Conservation (phyloP, 2,888 invertebrate species). For the Microplitis deprimator region DNA sequence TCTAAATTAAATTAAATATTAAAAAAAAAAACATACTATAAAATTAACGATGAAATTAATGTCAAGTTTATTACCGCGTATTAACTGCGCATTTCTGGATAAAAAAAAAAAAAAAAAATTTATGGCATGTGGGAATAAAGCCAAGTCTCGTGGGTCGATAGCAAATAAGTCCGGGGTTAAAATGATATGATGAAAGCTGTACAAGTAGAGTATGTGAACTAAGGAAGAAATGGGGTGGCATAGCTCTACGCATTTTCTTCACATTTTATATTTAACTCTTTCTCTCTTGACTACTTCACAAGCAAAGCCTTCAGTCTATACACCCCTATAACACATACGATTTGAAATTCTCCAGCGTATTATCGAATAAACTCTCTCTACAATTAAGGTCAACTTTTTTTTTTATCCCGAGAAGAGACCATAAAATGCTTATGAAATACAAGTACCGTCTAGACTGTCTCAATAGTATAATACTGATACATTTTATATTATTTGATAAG, state of each 20-base stretch:
- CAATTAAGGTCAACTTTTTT: neutral
- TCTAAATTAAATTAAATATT: neutral
- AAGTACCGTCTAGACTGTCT: neutral
- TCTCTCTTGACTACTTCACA: neutral
- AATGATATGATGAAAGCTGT: slow-evolving; percentile 29
- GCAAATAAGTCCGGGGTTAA: slow-evolving; percentile 16
- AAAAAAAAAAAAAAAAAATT: slow-evolving; percentile 4
- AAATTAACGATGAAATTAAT: neutral
- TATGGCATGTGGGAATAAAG: slow-evolving; percentile 5
- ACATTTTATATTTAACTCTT: neutral
- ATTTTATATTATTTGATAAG: neutral
- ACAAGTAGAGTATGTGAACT: slow-evolving; percentile 8
- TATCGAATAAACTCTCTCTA: neutral
- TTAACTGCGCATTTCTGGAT: neutral
- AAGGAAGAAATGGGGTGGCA: slow-evolving; percentile 5
- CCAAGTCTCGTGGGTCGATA: slow-evolving; percentile 19
- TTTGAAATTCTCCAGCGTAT: neutral
- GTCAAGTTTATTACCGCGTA: neutral
- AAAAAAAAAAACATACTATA: neutral
- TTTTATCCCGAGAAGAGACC: no score
- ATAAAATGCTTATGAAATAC: neutral
- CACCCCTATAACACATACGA: neutral
- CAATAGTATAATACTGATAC: neutral
- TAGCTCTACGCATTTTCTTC: slow-evolving; percentile 6
- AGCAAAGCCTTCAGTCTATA: neutral